Evolutionary conservation across 2,888 invertebrate species (phyloP).

Genomic region (Phragmatobia fuliginosa): DNA sequence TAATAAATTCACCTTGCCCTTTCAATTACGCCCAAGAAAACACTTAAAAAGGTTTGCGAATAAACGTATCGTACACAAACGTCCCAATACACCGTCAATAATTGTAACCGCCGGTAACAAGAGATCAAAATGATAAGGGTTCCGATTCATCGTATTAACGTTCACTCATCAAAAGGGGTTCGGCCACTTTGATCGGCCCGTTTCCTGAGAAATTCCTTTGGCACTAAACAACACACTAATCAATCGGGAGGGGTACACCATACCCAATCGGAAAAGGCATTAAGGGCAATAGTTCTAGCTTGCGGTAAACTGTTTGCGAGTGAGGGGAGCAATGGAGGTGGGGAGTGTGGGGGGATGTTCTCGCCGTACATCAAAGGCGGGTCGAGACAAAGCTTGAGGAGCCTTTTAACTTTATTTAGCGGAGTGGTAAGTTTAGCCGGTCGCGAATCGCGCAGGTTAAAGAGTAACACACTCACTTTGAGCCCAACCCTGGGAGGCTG

Average conservation of each 20-base stretch:
- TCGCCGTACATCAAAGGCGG: conserved; percentile 82
- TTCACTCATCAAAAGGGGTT: conserved; percentile 67
- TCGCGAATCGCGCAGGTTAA: conserved; percentile 87
- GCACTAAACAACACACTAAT: conserved; percentile 75
- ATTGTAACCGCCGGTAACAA: conserved; percentile 55
- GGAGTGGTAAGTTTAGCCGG: conserved; percentile 87
- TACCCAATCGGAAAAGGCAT: conserved; percentile 82
- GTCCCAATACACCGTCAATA: conserved; percentile 41
- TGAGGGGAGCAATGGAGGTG: conserved; percentile 49
- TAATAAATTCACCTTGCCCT: conserved; percentile 9
- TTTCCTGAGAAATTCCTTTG: conserved; percentile 78
- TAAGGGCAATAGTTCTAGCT: conserved; percentile 84
- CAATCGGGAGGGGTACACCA: conserved; percentile 72
- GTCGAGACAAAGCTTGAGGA: conserved; percentile 85
- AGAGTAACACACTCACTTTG: conserved; percentile 87
- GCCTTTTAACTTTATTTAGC: conserved; percentile 87
- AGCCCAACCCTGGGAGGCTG: conserved; percentile 61
- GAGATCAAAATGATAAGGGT: conserved; percentile 73
- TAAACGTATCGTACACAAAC: conserved; percentile 18
- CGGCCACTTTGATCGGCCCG: conserved; percentile 73
- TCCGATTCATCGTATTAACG: conserved; percentile 64
- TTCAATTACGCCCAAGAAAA: conserved; percentile 8
- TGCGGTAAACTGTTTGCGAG: conserved; percentile 84
- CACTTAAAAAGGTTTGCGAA: conserved; percentile 16
- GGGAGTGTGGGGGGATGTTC: conserved; percentile 57